These are phyloP conservation scores for Heliconius melpomene DNA, from an alignment of 1,140 invertebrate genomes.

Conservation along the genomic window DNA sequence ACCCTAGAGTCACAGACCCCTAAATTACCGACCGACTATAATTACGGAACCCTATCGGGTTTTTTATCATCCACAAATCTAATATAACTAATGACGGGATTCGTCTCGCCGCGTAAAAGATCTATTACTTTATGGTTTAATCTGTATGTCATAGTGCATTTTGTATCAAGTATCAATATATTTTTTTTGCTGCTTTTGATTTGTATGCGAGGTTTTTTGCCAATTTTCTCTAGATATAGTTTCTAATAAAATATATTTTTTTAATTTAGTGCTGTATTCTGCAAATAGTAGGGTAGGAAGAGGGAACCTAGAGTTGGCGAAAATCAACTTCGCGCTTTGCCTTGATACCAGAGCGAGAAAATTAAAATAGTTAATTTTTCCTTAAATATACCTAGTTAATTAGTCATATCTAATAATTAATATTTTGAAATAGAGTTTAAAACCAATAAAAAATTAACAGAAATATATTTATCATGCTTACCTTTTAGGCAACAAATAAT, in stretches of 20 bases:
- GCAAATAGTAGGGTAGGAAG: no score
- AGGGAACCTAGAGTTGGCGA: no score
- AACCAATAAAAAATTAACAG: no score
- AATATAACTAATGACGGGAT: slow-evolving; percentile 69
- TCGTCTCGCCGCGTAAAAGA: slow-evolving; percentile 53
- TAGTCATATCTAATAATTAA: no score
- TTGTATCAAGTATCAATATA: slow-evolving; percentile 29
- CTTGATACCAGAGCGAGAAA: no score
- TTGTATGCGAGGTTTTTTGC: background rate
- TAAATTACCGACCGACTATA: slow-evolving; percentile 66
- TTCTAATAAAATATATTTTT: no score
- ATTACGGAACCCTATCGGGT: slow-evolving; percentile 63
- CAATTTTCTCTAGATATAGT: background rate
- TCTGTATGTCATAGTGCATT: slow-evolving; percentile 54
- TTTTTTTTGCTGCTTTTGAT: slow-evolving; percentile 19
- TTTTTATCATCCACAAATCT: slow-evolving; percentile 73
- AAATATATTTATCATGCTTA: background rate
- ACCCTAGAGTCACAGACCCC: slow-evolving; percentile 59
- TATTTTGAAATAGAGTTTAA: no score
- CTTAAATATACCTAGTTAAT: no score
- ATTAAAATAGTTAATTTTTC: no score
- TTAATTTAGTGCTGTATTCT: no score
- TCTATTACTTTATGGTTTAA: slow-evolving; percentile 55
- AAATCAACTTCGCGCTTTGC: no score
- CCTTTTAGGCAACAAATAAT: background rate